Evolutionary conservation across 1,140 invertebrate genomes (phyloP), one percentile per base, ranked within the genome.

Genomic region (Hyposmocoma kahamanoa): DNA sequence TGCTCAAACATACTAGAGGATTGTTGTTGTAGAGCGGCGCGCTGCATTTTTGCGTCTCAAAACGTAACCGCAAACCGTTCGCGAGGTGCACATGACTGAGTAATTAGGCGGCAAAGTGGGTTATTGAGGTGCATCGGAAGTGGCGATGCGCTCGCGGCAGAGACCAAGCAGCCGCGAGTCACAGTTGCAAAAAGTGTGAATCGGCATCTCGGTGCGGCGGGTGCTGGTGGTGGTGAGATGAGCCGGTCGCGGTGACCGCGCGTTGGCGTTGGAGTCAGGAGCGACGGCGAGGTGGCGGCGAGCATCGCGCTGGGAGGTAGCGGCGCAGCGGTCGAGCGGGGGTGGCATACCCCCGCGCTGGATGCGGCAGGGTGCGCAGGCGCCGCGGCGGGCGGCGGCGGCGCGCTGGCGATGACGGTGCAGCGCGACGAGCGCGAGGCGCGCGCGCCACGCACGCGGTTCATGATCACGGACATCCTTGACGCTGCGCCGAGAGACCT

Each of bases 401-500:
- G 65, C 68, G 74, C 64, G 68, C 72, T 72, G 80, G 82, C 72
- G 72, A 84, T 78, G 78, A 86, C 73, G 64, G 69, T 82, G 68
- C 79, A 83, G 61, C 62, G 74, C 21, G 78, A 83, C 84, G 26
- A 88, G 88, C 44, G 87, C 88, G 57, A 89, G 87, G 84, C 72
- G 67, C 73, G 76, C 68, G 89, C 90, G 30, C 89, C 92, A 38
- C 88, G 92, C 42, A 93, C 92, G 17, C 86, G 92, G 30, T 94
- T 93, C 78, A 93, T 93, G 92, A 93, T 93, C 82, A 93, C 91
- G 34, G 92, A 94, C 59, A 93, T 94, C 47, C 82, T 93, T 44
- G 91, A 91, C 41, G 90, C 88, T 3, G 90, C 88, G 57, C 79
- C 87, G 19, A 62, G 79, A 39, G 78, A 83, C 62, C 73, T 83